A percentile compares a stretch with the other conserved stretches of the same genome.
Evolutionary conservation across 1,140 invertebrate genomes (phyloP).

Genomic region (Drosophila mauritiana): DNA sequence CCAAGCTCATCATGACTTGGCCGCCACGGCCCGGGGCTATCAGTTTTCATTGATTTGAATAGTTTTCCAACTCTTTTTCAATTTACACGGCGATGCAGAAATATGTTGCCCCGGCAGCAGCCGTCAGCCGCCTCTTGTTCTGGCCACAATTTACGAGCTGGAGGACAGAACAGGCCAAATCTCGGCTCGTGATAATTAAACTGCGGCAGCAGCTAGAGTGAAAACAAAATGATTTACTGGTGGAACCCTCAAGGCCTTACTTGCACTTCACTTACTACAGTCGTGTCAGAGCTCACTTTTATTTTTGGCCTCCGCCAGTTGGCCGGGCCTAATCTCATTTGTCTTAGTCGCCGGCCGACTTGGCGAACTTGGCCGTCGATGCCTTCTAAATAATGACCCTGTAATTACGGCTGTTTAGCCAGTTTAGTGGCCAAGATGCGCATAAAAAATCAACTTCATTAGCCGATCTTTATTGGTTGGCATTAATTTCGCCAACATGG

Average conservation of each 20-base stretch:
- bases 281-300: slow-evolving; percentile 49
- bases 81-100: slow-evolving; percentile 60
- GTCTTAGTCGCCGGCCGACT: slow-evolving; percentile 21
- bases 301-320: slow-evolving; percentile 20
- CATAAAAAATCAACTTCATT: slow-evolving; percentile 8
- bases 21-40: slow-evolving; percentile 61
- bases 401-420: slow-evolving; percentile 46
- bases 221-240: slow-evolving; percentile 76
- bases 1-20: slow-evolving; percentile 73
- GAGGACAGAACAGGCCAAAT: slow-evolving; percentile 64
- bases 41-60: slow-evolving; percentile 82
- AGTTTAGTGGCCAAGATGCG: neutral
- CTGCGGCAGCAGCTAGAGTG: slow-evolving; percentile 60
- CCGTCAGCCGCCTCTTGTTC: slow-evolving; percentile 62
- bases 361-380: slow-evolving; percentile 6
- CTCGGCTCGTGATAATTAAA: slow-evolving; percentile 76
- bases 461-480: slow-evolving; percentile 18
- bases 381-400: slow-evolving; percentile 29
- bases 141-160: slow-evolving; percentile 68
- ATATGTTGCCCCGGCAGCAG: slow-evolving; percentile 39
- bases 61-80: slow-evolving; percentile 63
- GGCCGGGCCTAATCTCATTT: slow-evolving; percentile 40
- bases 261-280: slow-evolving; percentile 4
- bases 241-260: slow-evolving; percentile 29
- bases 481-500: slow-evolving; percentile 18